phyloP scores from a whole-genome alignment of 2,888 invertebrate species.

The Apodemia duryi region DNA sequence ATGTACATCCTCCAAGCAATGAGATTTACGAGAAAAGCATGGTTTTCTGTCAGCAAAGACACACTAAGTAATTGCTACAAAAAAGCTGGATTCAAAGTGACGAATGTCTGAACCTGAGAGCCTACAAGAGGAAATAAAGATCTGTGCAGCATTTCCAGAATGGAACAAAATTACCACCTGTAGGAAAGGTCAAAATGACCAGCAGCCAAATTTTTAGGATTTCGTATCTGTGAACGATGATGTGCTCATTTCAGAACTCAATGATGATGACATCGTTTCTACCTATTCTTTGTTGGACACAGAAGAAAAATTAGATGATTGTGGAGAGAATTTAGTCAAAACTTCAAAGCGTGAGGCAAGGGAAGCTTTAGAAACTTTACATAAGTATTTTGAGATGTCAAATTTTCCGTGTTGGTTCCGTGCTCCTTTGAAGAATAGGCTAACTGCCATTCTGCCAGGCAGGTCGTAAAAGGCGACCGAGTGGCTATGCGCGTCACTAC shows the following conservation, averaged over 20 bases:
- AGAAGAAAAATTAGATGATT: slow-evolving; percentile 22
- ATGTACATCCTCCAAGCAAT: slow-evolving; percentile 18
- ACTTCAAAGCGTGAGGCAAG: slow-evolving; percentile 28
- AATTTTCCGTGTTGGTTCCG: neutral
- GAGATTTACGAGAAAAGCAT: slow-evolving; percentile 23
- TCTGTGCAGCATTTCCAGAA: slow-evolving; percentile 21
- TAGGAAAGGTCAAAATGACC: neutral
- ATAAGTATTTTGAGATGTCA: neutral
- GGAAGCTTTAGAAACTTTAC: slow-evolving; percentile 29
- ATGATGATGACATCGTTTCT: neutral
- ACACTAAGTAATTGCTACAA: neutral
- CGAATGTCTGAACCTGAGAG: slow-evolving; percentile 20
- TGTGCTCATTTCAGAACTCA: slow-evolving; percentile 9
- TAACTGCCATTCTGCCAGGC: too few species aligned
- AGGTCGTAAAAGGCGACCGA: too few species aligned
- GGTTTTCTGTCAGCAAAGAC: slow-evolving; percentile 31
- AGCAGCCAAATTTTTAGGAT: slow-evolving; percentile 17
- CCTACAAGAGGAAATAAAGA: slow-evolving; percentile 22
- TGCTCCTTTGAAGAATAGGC: too few species aligned
- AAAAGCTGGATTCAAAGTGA: slow-evolving; percentile 21
- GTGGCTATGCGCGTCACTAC: too few species aligned
- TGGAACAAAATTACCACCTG: slow-evolving; percentile 19
- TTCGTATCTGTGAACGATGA: slow-evolving; percentile 17
- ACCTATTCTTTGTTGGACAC: neutral
- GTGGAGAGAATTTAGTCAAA: slow-evolving; percentile 27